Base-by-base conservation (phyloP, 1,140 invertebrate species). In the Pogonomyrmex californicus region DNA sequence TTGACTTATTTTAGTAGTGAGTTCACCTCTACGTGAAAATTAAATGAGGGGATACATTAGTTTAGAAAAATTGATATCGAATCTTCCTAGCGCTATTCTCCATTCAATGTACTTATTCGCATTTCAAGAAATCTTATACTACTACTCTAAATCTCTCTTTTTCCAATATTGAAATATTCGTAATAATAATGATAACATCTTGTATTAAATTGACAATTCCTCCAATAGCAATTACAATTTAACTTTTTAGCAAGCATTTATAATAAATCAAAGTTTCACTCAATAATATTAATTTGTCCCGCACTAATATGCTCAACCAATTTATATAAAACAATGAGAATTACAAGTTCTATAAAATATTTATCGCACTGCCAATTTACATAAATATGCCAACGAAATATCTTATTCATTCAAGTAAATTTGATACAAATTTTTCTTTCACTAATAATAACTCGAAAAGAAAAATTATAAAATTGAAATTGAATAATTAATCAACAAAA, bases 1-100 rank as follows among this genome's bases (percentile, higher is more conserved):
- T 68, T 9, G 63, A 56, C 23, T 60, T 73, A 73, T 73, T 73
- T 82, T 66, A 60, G 73, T 82, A 47, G 44, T 70, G 30, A n/a
- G 30, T 5, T 68, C 41, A 36, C 38, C 4, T 60, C 36, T 75
- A 41, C 12, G 3, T 51, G 17, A 12, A 51, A 47, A 30, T 70
- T 41, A 79, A 68, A 51, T n/a, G 36, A 51, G 47, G 36, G 4
- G 12, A 4, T n/a, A 79, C 41, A 2, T 1, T 41, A 23, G 12
- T 12, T 65, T 56, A 79, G 41, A 23, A 30, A 47, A 54, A 79
- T 54, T 54, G n/a, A 1, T 51, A 47, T 68, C 36, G 36, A 65
- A 9, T 66, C 12, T 23, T 4, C 1, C 23, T 33, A 14, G 17
- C 4, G 4, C 7, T 68, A 23, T 51, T 66, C n/a, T 47, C 63